Evolutionary conservation across 2,888 invertebrate genomes (phyloP), one percentile per base, ranked within the genome.

Genomic region (Drosophila gaucha): DNA sequence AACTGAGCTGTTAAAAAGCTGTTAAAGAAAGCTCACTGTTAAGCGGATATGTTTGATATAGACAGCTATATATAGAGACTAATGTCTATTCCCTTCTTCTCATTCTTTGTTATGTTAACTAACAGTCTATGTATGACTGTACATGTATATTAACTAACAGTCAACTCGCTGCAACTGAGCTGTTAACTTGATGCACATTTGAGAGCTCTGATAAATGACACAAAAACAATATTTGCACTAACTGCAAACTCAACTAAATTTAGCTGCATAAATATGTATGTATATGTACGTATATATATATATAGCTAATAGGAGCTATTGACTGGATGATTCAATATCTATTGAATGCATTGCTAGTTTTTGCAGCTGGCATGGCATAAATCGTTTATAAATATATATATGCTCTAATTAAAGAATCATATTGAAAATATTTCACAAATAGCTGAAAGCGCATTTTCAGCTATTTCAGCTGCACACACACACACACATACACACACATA

Each of bases 371-470:
- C 31, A 4, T 24, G 10, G 18, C 41, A 24, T 44, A 38, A 22
- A 51, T 22, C 50, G 51, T 38, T 44, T 50, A 30, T 41, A 36
- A 22, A 41, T 41, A 26, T 14, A 18, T 8, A 28, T 44, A 18
- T 30, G 47, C 18, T 43, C 22, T 26, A 50, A 46, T 62, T 50
- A 44, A 54, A 47, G 36, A 62, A 70, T 36, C 39, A 35, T 43
- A 62, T 63, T 50, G 43, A 35, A 58, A 41, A 64, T 47, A 39
- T 70, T 3, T 51, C 31, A 31, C 18, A 24, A 63, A 55, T 50
- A n/a, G 49, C 38, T 43, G 22, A 31, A 31, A 60, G 51, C 52
- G 38, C 41, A 52, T 28, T 54, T 54, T 43, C 24, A 38, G 50
- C 39, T 41, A 50, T 47, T 51, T 33, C 47, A 54, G 49, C 38